Conservation (phyloP, 2,797 vertebrate species). For the Sciurus vulgaris region DNA sequence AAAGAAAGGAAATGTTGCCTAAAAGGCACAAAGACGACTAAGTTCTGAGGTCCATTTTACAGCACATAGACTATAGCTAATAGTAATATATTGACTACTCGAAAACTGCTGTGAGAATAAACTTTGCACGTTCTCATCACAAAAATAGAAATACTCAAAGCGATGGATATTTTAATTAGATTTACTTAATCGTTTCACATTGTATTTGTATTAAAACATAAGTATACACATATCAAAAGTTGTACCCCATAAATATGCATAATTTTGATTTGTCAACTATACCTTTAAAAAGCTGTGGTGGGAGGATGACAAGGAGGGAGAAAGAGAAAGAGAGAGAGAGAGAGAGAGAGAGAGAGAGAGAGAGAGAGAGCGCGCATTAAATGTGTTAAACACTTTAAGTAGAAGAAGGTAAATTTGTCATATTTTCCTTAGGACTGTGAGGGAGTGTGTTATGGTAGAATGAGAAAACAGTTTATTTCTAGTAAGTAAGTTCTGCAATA, state of each 20-base stretch:
- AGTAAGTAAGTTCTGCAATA: conserved; percentile 79
- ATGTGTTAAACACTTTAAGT: conserved; percentile 76
- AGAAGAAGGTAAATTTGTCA: conserved; percentile 72
- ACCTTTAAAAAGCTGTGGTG: neutral
- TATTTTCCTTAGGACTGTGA: conserved; percentile 75
- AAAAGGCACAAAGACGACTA: neutral
- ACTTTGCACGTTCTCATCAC: neutral
- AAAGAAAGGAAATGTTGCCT: neutral
- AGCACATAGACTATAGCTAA: neutral
- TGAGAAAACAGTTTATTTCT: conserved; percentile 73
- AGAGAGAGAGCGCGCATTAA: conserved; percentile 53
- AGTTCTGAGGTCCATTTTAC: neutral
- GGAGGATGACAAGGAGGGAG: neutral
- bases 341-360: neutral
- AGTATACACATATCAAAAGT: neutral
- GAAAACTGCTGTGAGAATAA: neutral
- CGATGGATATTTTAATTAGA: neutral
- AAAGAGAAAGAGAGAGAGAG: conserved; percentile 29
- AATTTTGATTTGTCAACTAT: neutral
- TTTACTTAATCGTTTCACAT: neutral
- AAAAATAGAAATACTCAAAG: neutral
- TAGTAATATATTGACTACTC: no score
- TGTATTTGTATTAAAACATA: neutral
- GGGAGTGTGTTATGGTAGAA: conserved; percentile 71
- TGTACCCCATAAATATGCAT: neutral